Base-by-base conservation (phyloP, 1,140 invertebrate genomes). In the Cherax destructor region DNA sequence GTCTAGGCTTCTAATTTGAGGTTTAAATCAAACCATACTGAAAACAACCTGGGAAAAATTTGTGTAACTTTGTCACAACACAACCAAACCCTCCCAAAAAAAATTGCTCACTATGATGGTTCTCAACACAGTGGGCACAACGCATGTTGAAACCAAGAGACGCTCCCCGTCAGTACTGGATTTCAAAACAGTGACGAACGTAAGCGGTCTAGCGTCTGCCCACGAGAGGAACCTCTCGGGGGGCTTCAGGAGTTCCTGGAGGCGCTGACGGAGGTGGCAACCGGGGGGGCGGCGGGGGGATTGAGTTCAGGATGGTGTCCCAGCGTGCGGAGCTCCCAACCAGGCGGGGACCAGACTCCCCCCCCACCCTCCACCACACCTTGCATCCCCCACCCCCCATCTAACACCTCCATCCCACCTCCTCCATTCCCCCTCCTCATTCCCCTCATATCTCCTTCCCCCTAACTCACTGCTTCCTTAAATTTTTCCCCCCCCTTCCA, bases 221-320 rank as follows among this genome's bases (percentile, higher is more conserved):
- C 49, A 47, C 13, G 56, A 74, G 56, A 59, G 61, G 21, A 59
- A 65, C 13, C 16, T 41, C 65, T 16, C 13, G 30, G 65, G 24
- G 50, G 56, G 56, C 24, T 10, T 30, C 18, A 59, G 24, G 76
- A 16, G 16, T 56, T 56, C 52, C 52, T 56, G 59, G 81, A n/a
- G 56, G 76, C 56, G 52, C n/a, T 13, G 52, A 24, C 49, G 74
- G 56, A 10, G 76, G 80, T 18, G 50, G 83, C 47, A 50, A 83
- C 69, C 65, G 61, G 49, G 81, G 59, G 52, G 83, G 56, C 81
- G 76, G 50, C n/a, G 52, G 74, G 49, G 72, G 76, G n/a, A 13
- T 30, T 77, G 83, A 74, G 88, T 49, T 91, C 50, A 91, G 88
- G 83, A 78, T 52, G 69, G 65, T 84, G 76, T 91, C 88, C 79